Conservation (phyloP, 2,797 vertebrate genomes). For the Siniperca scherzeri region DNA sequence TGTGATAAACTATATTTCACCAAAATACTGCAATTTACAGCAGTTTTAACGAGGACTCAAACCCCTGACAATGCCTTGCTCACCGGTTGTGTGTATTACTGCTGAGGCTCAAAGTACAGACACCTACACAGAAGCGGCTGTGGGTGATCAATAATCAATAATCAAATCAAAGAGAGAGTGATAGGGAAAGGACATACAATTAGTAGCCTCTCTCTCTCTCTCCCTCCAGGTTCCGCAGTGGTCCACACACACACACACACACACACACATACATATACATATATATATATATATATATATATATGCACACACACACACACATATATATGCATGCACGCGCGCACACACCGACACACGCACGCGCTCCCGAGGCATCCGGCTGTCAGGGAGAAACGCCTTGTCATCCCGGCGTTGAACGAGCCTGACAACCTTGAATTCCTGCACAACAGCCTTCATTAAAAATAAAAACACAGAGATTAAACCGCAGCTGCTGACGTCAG, state of each 20-base stretch:
- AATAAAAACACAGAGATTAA: neutral
- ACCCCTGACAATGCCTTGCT: neutral
- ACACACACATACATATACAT: neutral
- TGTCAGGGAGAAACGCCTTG: conserved; percentile 74
- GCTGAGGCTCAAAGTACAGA: neutral
- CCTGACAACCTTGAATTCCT: conserved; percentile 22
- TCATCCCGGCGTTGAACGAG: conserved; percentile 64
- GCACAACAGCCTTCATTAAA: neutral
- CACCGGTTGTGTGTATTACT: neutral
- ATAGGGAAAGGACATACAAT: neutral
- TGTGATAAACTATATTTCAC: neutral
- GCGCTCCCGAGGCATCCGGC: conserved; percentile 42
- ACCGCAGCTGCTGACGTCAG: neutral
- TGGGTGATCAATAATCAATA: conserved; percentile 30
- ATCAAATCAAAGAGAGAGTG: conserved; percentile 2
- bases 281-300: no score
- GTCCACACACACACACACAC: conserved; percentile 20
- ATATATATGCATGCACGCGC: neutral
- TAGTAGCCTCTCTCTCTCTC: conserved; percentile 3
- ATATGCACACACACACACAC: neutral
- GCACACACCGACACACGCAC: conserved; percentile 29
- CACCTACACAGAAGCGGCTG: neutral
- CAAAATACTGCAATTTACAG: no score
- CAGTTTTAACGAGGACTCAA: neutral
- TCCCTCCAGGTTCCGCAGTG: conserved; percentile 72